Conservation (phyloP, 2,888 invertebrate genomes). For the Melanostoma scalare region DNA sequence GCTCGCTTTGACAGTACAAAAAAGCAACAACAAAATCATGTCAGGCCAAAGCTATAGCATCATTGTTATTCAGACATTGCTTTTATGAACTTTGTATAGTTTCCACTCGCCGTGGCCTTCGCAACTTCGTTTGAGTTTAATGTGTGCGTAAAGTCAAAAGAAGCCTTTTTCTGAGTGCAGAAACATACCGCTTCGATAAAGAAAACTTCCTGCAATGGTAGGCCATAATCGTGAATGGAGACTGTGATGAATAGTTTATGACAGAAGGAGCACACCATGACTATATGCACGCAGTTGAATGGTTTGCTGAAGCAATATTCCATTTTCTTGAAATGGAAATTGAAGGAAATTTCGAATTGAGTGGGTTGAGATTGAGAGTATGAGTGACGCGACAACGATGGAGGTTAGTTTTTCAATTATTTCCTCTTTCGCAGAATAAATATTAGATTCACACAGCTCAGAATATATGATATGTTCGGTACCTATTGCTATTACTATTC, state of each 20-base stretch:
- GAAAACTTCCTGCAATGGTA: slow-evolving; percentile 39
- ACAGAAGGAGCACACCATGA: slow-evolving; percentile 30
- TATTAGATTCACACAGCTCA: slow-evolving; percentile 38
- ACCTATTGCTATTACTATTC: not conserved
- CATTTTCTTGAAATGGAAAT: slow-evolving; percentile 58
- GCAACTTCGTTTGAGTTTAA: not conserved
- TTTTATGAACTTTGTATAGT: no score
- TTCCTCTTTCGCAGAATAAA: slow-evolving; percentile 51
- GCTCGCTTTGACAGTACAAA: no score
- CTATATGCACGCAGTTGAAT: slow-evolving; percentile 41
- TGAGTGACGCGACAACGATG: slow-evolving; percentile 1
- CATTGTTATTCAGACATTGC: no score
- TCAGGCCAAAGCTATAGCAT: no score
- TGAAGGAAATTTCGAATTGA: slow-evolving; percentile 60
- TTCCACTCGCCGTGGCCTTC: no score
- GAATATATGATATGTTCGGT: not conserved
- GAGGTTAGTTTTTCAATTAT: slow-evolving; percentile 64
- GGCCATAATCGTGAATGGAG: slow-evolving; percentile 62
- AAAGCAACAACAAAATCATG: no score
- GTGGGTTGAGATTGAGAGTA: slow-evolving; percentile 24
- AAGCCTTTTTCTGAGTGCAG: slow-evolving; percentile 27
- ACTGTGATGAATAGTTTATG: slow-evolving; percentile 68
- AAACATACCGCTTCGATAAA: slow-evolving; percentile 22
- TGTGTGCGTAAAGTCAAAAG: not conserved
- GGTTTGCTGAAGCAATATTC: slow-evolving; percentile 31